These are phyloP conservation scores for Lates calcarifer DNA, from an alignment of 2,113 vertebrate species.

Conservation along the genomic window DNA sequence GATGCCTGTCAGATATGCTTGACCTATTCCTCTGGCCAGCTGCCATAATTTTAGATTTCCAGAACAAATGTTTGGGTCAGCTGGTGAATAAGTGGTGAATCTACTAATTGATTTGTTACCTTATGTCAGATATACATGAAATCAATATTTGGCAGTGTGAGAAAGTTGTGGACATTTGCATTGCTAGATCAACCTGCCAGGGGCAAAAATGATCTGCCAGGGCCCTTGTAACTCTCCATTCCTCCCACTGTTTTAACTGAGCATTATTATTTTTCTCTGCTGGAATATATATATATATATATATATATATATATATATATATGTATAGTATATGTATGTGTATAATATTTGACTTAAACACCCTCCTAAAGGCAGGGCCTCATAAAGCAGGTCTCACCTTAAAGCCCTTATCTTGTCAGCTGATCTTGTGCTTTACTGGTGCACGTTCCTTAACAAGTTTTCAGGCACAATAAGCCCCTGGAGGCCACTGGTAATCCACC, in stretches of 20 bases:
- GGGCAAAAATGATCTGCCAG: not conserved
- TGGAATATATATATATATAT: too few species aligned
- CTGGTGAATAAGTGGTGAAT: not conserved
- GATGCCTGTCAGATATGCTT: not conserved
- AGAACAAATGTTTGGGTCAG: not conserved
- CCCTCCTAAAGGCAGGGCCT: not conserved
- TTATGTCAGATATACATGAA: not conserved
- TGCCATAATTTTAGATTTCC: not conserved
- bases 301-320: too few species aligned
- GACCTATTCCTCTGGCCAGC: not conserved
- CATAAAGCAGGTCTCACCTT: not conserved
- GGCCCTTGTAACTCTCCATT: not conserved
- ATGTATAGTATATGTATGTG: too few species aligned
- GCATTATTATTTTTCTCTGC: too few species aligned
- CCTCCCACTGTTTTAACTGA: not conserved
- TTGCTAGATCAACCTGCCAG: not conserved
- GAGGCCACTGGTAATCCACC: not conserved
- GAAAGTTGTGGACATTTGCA: not conserved
- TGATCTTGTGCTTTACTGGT: not conserved
- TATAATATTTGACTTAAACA: not conserved
- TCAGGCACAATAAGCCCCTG: not conserved
- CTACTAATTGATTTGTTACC: not conserved
- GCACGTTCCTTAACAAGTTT: not conserved
- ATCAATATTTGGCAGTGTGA: not conserved
- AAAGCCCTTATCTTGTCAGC: not conserved